Evolutionary conservation across 2,888 invertebrate genomes (phyloP), one percentile per base, ranked within the genome.

Genomic region (Lepidocyrtoides sp.): DNA sequence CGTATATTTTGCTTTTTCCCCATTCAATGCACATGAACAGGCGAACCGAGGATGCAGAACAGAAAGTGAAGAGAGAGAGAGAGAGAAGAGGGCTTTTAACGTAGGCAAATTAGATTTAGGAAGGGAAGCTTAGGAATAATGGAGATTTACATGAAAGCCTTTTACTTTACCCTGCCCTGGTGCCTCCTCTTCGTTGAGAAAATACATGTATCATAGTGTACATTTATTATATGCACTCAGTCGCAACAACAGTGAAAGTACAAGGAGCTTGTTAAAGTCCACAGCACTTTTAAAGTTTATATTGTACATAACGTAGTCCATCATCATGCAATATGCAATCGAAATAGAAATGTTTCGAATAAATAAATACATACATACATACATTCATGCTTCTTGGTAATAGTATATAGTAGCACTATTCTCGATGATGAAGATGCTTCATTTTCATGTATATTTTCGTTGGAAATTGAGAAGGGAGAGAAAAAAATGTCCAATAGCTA

Each of bases 91-190:
- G 92, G 94, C 94, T 94, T 94, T 95, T 94, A 95, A 94, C 94
- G 94, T 94, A 94, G 93, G 94, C 94, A 95, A 95, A 95, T 95
- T 95, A 95, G 95, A 95, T 95, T 95, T 94, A 93, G 94, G 92
- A 94, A 93, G 93, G 94, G 93, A 94, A 95, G 95, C 94, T 94
- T 94, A 94, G 94, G 94, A 94, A 95, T 95, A 95, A 95, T 95
- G 95, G 95, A 94, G 94, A 93, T 94, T 94, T 94, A 93, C 94
- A 94, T 94, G 94, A 94, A 94, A 94, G 94, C 94, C 94, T 94
- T 94, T 94, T 94, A 94, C 94, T 91, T 57, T 91, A 85, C 85
- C 85, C 88, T 88, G 91, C 77, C 84, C 60, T 75, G 85, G 51
- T 81, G 85, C 75, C 41, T 87, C 44, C 26, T 91, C 72, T 69